Conservation (phyloP, 1,140 invertebrate species). For the Holotrichia oblita region DNA sequence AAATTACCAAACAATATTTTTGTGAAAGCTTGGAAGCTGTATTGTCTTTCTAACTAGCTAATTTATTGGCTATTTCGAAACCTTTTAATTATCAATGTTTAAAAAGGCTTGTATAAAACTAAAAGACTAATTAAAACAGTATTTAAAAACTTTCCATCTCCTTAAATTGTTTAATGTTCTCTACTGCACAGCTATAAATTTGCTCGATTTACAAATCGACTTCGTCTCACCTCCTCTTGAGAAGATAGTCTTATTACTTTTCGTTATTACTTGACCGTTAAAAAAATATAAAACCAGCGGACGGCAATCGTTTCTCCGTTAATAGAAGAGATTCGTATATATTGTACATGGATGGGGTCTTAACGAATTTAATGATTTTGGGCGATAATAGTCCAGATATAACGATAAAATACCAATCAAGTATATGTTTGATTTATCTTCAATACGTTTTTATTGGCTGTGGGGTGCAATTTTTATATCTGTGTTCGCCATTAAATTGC, state of each 20-base stretch:
- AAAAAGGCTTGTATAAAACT: background rate
- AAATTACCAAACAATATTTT: too few relatives aligned
- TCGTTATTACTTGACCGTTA: conserved; percentile 24
- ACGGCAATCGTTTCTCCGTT: conserved; percentile 16
- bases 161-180: conserved; percentile 4
- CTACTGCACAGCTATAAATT: background rate
- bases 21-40: too few relatives aligned
- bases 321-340: conserved; percentile 29
- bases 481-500: conserved; percentile 20
- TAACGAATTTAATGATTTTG: conserved; percentile 36
- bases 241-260: conserved; percentile 12
- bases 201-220: background rate
- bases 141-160: background rate
- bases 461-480: conserved; percentile 35
- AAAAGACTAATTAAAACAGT: background rate
- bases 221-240: background rate
- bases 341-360: conserved; percentile 24
- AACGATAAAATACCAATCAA: conserved; percentile 37
- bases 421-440: conserved; percentile 35
- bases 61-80: too few relatives aligned
- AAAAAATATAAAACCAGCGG: conserved; percentile 17
- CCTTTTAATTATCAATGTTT: too few relatives aligned
- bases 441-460: conserved; percentile 30
- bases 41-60: too few relatives aligned
- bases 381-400: conserved; percentile 26